phyloP scores from a whole-genome alignment of 2,113 vertebrate species.

The Nibea albiflora region DNA sequence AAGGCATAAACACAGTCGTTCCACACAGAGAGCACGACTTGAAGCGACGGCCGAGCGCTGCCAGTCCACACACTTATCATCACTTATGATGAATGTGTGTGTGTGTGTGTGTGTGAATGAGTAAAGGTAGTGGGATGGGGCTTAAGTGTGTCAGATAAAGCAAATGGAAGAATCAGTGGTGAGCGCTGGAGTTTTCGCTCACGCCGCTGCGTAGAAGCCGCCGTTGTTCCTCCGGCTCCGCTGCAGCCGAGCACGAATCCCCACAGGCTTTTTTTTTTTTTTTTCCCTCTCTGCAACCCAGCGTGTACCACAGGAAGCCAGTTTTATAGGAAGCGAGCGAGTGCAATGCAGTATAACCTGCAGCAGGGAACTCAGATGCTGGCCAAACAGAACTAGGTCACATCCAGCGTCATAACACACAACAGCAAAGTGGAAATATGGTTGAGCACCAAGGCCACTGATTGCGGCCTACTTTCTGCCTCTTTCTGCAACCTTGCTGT shows the following conservation, averaged over 20 bases:
- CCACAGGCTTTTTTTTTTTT: slow-evolving; percentile 46
- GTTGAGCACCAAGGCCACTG: slow-evolving; percentile 50
- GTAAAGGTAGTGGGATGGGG: background rate
- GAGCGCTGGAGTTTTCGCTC: slow-evolving; percentile 24
- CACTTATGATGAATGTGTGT: background rate
- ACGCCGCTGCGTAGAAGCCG: slow-evolving; percentile 26
- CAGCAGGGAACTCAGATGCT: slow-evolving; percentile 69
- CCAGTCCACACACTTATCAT: background rate
- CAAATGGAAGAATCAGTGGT: slow-evolving; percentile 12
- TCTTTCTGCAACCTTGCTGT: slow-evolving; percentile 63
- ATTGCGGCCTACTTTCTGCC: slow-evolving; percentile 70
- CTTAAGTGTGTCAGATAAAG: slow-evolving; percentile 7
- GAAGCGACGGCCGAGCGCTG: background rate
- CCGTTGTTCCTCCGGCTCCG: slow-evolving; percentile 31
- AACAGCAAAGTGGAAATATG: slow-evolving; percentile 58
- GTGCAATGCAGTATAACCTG: slow-evolving; percentile 71
- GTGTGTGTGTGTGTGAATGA: background rate
- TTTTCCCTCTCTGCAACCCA: slow-evolving; percentile 7
- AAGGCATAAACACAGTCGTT: no score
- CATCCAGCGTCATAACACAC: slow-evolving; percentile 58
- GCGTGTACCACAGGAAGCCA: slow-evolving; percentile 35
- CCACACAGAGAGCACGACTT: background rate
- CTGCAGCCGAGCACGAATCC: slow-evolving; percentile 58
- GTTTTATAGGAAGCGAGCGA: slow-evolving; percentile 56
- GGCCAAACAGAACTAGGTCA: slow-evolving; percentile 72